These are phyloP conservation scores for Orthosia incerta DNA, from an alignment of 2,888 invertebrate genomes.

Conservation along the genomic window DNA sequence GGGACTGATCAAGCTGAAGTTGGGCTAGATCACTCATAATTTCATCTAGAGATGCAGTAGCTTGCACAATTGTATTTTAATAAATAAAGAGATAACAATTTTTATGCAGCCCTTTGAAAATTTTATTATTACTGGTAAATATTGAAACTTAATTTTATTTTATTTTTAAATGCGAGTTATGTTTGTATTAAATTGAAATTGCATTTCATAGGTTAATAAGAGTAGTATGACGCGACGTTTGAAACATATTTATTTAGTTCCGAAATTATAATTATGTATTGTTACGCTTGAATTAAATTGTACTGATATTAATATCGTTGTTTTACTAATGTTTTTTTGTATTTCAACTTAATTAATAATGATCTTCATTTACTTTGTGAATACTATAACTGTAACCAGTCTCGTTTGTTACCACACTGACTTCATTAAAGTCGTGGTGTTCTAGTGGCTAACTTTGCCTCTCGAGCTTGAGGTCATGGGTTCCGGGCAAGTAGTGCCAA, in stretches of 20 bases:
- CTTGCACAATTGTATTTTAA: slow-evolving; percentile 10
- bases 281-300: slow-evolving; percentile 10
- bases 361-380: too few relatives aligned
- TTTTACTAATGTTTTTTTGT: slow-evolving; percentile 1
- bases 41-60: slow-evolving; percentile 6
- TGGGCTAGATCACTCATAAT: slow-evolving; percentile 48
- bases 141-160: neutral
- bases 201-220: neutral
- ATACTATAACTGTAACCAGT: too few relatives aligned
- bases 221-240: neutral
- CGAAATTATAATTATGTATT: neutral
- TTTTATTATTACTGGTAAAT: neutral
- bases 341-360: neutral
- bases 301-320: neutral
- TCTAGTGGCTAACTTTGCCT: too few relatives aligned
- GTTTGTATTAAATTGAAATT: neutral
- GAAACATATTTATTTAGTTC: neutral
- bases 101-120: neutral
- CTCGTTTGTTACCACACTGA: too few relatives aligned
- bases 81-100: neutral
- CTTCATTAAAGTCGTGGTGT: too few relatives aligned
- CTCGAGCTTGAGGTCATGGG: too few relatives aligned
- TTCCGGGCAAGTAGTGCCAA: too few relatives aligned
- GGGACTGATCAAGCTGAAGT: slow-evolving; percentile 60
- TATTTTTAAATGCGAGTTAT: neutral